Base-by-base conservation (phyloP, 2,797 vertebrate species). In the Enoplosus armatus region DNA sequence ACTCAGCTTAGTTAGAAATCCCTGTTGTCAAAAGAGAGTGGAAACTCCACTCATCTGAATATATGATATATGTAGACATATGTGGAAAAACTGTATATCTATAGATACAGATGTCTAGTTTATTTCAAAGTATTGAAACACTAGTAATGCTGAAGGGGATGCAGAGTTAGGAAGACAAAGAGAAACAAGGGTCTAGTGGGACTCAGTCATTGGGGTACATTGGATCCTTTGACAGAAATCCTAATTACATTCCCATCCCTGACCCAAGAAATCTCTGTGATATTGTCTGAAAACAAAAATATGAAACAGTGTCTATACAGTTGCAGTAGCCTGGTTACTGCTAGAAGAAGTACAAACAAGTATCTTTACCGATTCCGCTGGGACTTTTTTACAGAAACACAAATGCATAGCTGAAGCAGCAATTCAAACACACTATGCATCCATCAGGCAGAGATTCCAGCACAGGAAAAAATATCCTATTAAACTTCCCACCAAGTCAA, bases 381-480 rank as follows among this genome's bases (percentile, higher is more conserved):
- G 62, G 83, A 79, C 69, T 78, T 71, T 29, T 66, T 82, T 69
- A 69, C 26, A 84, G 74, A 86, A 62, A 84, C 37, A 83, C 56
- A 83, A 84, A 84, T 81, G 29, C 56, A 39, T n/a, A 70, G 83
- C 58, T 60, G 67, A 75, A 86, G 63, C 82, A 65, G 72, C 79
- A 76, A 90, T 88, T 69, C 80, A 87, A 90, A 90, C 82, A 89
- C 85, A 90, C 88, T 84, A 86, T 85, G 72, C 79, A 89, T 88
- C 87, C 85, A 82, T 87, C 84, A 79, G 83, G 83, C 50, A 84
- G 75, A 86, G 79, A 88, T 79, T 69, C 68, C 56, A 56, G 80
- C 76, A 81, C 59, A 77, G 45, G 81, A 89, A 82, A 89, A 89
- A 84, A 92, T 48, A 86, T 89, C 72, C 77, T 68, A 84, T 94